These are phyloP conservation scores for Meloidogyne exigua DNA, from an alignment of 1,140 invertebrate genomes.

Conservation along the genomic window DNA sequence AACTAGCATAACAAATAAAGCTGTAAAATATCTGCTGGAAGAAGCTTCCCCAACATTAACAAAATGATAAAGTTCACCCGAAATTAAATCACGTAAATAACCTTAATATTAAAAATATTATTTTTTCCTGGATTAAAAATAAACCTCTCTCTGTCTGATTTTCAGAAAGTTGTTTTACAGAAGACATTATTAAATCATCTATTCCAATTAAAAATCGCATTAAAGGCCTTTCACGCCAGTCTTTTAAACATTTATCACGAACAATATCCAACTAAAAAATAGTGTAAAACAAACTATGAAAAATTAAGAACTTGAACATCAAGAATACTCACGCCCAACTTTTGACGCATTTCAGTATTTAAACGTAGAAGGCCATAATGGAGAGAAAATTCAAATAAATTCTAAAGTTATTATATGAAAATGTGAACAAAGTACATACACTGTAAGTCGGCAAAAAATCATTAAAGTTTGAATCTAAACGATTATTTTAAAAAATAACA, in stretches of 20 bases:
- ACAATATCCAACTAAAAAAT: slow-evolving; percentile 41
- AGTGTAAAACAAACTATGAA: slow-evolving; percentile 4
- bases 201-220: slow-evolving; percentile 44
- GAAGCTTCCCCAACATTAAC: slow-evolving; percentile 92
- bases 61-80: slow-evolving; percentile 97
- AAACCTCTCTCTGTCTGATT: slow-evolving; percentile 71
- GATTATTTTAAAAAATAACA: slow-evolving; percentile 3
- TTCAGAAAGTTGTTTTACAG: slow-evolving; percentile 88
- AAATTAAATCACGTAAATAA: slow-evolving; percentile 82
- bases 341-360: slow-evolving; percentile 70
- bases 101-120: slow-evolving; percentile 69
- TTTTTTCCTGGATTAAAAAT: slow-evolving; percentile 68
- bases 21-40: slow-evolving; percentile 81
- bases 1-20: slow-evolving; percentile 92
- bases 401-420: slow-evolving; percentile 63
- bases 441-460: background rate
- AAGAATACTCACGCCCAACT: slow-evolving; percentile 41
- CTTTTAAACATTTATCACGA: slow-evolving; percentile 40
- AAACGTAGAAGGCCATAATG: slow-evolving; percentile 92
- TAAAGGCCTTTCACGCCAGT: slow-evolving; percentile 35
- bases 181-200: slow-evolving; percentile 63
- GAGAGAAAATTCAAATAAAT: slow-evolving; percentile 94
- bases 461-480: background rate
- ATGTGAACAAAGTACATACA: slow-evolving; percentile 12
- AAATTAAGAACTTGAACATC: slow-evolving; percentile 36